Evolutionary conservation across 2,797 vertebrate genomes (phyloP), one percentile per base, ranked within the genome.

Genomic region (Distichodus sexfasciatus): DNA sequence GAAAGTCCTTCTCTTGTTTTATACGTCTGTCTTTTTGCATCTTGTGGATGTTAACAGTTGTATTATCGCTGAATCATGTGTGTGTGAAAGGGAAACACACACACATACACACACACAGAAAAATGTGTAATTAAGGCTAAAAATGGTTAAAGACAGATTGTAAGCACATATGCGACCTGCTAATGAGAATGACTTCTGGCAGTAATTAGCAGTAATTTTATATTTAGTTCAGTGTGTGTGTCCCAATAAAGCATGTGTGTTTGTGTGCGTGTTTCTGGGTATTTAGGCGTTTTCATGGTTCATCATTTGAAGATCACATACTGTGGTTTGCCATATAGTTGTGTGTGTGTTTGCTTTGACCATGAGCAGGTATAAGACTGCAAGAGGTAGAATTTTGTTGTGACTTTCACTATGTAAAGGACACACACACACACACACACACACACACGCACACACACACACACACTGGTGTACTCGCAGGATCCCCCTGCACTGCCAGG

Each of bases 171-270:
- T 88, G 90, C 76, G 85, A 86, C 81, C 68, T 76, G 79, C 87
- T 91, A 90, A 90, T 80, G 81, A 90, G 87, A 75, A 75, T 74
- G 72, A 82, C 90, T 83, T 72, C 69, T 60, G 84, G 90, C 85
- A 79, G 69, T 82, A 83, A 82, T 74, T 55, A 80, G 60, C n/a
- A 60, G 72, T 83, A 76, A 83, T 87, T 84, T 83, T 62, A 29
- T 69, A 79, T 17, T 69, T 79, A 78, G 59, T 81, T 68, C 62
- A 58, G 53, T 24, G 1, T 70, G 23, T 59, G 17, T 57, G 19
- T 60, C 41, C 21, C 68, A 77, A 76, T 58, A 50, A 64, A 11
- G 14, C 60, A 54, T 66, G 26, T 36, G 2, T 71, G 48, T 58
- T 35, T 53, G 35, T 15, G 3, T 63, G 23, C 46, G 6, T 66